Base-by-base conservation (phyloP, 2,113 vertebrate genomes). In the Ploceus nigricollis region DNA sequence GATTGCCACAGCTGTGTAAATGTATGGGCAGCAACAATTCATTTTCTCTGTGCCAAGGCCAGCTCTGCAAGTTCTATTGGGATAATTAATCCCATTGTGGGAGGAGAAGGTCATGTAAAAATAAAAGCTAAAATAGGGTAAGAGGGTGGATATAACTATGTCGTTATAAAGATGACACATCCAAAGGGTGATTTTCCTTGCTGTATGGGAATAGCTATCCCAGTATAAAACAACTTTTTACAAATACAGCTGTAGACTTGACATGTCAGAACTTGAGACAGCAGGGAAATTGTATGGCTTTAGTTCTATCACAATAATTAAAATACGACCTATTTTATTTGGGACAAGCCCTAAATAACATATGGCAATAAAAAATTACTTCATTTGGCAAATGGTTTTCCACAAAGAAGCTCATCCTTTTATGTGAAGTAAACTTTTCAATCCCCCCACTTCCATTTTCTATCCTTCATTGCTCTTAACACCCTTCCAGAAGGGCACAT, bases 121-220 rank as follows among this genome's bases (percentile, higher is more conserved):
- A 87, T 77, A 87, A 95, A 76, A 90, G 63, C 33, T 58, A 51
- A 94, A 95, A 72, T n/a, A 89, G 51, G 66, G 24, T 66, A 76
- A 89, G 75, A 90, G 50, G 24, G 30, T 83, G 58, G 33, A n/a
- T 88, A 24, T 73, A 93, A 54, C 58, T 80, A 22, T 68, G 68
- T 79, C 0, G 0, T 73, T 96, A 60, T 8, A 70, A 73, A 83
- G 60, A 73, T 37, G 31, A 75, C 45, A 57, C 33, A 70, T 54
- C 11, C 21, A 22, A 73, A 37, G 57, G 18, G n/a, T 61, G 19
- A 27, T 83, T 86, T 93, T 66, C 68, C 56, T 70, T 63, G 19
- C 66, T 70, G 24, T 35, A 19, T 77, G 47, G 35, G 27, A 75
- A 30, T 31, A 88, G 15, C 47, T 86, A 70, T 78, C 44, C 33